Base-by-base conservation (phyloP, 1,140 invertebrate genomes). In the Oryctes rhinoceros region DNA sequence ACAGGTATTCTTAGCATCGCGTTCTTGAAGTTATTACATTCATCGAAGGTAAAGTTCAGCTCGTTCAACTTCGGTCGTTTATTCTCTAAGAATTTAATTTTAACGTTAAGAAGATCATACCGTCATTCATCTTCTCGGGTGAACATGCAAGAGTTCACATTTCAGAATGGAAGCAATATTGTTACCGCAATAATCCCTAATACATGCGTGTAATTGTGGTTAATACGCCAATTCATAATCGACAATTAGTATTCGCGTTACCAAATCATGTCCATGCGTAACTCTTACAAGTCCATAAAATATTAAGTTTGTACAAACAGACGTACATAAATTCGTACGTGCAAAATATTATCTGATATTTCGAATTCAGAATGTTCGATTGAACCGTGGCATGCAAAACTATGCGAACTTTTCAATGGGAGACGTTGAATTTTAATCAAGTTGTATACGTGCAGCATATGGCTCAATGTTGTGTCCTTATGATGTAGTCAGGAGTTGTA, bases 321-420 rank as follows among this genome's bases (percentile, higher is more conserved):
- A 35, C 18, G 20, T 67, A 67, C 4, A 67, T 67, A 67, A 18
- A 24, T 67, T 18, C 1, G 13, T 67, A 67, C 20, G 20, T 67
- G 65, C 65, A 67, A 67, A 67, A 67, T 67, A 67, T 67, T 67
- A 18, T 11, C 65, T 20, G 65, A 67, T 35, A 24, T 67, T 67
- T 67, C 20, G 20, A 67, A 67, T 67, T 67, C 65, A 67, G 65
- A 13, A 67, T 35, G 65, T 35, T 5, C 20, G 65, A 35, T 67
- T 18, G n/a, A 67, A 35, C 18, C 13, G 65, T 35, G 65, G 10
- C 18, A 67, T 67, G 65, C 65, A 67, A 67, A 67, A 67, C n/a
- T 67, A 67, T 67, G 65, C 65, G 65, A 67, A 67, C 65, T 67
- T 67, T 67, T 67, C 65, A 67, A 67, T 67, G 65, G n/a, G 65